Evolutionary conservation across 1,140 invertebrate genomes (phyloP), one percentile per base, ranked within the genome.

Genomic region (Ylistrum balloti): DNA sequence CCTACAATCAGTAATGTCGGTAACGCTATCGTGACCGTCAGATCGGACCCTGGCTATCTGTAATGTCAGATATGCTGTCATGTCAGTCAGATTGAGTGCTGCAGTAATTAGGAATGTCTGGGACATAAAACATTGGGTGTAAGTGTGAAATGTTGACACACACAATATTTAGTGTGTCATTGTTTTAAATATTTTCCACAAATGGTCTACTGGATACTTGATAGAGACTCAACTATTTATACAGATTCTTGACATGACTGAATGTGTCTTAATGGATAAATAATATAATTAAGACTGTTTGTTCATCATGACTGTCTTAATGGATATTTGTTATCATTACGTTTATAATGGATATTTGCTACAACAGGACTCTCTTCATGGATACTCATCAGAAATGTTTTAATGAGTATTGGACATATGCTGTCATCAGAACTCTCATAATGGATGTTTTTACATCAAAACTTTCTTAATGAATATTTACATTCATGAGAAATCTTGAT

Each of bases 121-220:
- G 17, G 41, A 9, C 41, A 45, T 74, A 74, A 74, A 74, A 74
- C n/a, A 74, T 28, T 5, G 17, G 5, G 56, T 74, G 15, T 28
- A 74, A 28, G 56, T 74, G 56, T 74, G 56, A 74, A 74, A 74
- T 74, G 56, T 74, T 74, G 56, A 28, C 56, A 74, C 13, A 28
- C 22, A 74, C 56, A 74, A 74, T 28, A 45, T 45, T 45, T 45
- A 17, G 41, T 28, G 20, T 74, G 56, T 74, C 56, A 28, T 74
- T 74, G n/a, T 28, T 74, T 22, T 48, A 48, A 13, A 38, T 38
- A 38, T 5, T 1, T 17, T 13, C 22, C 22, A 48, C 45, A 48
- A 22, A 3, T 48, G 45, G 1, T 20, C 45, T 48, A 20, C 45
- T 48, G 45, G 45, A 48, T 48, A 48, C 22, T 48, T 48, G 22